phyloP scores from a whole-genome alignment of 2,888 invertebrate species.

The Ischnus inquisitorius region DNA sequence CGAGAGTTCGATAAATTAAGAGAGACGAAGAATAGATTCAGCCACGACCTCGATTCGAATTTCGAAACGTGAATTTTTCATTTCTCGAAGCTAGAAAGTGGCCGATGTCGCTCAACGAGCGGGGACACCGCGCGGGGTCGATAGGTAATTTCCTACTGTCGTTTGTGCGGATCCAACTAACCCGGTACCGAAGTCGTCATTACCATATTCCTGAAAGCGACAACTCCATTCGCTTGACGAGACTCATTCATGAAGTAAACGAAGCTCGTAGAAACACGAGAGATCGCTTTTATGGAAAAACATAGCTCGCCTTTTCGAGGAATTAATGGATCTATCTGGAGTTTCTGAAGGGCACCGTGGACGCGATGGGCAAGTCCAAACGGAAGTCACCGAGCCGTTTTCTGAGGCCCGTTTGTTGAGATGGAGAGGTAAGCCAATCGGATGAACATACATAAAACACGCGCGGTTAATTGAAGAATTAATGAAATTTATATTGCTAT shows the following conservation, averaged over 20 bases:
- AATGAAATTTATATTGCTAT: too few species aligned
- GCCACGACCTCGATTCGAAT: background rate
- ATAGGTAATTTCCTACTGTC: background rate
- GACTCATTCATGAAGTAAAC: background rate
- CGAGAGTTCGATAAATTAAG: background rate
- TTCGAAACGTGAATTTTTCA: too few species aligned
- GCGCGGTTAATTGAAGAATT: too few species aligned
- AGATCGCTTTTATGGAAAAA: background rate
- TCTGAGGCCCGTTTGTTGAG: background rate
- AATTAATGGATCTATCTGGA: constrained; percentile 8
- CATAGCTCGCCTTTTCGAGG: background rate
- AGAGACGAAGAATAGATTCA: background rate
- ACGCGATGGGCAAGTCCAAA: background rate
- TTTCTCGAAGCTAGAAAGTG: too few species aligned
- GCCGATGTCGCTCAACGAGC: background rate
- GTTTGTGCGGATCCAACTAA: background rate
- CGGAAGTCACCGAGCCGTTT: constrained; percentile 13
- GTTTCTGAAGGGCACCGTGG: background rate
- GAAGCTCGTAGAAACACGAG: background rate
- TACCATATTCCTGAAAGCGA: background rate
- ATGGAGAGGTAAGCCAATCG: too few species aligned
- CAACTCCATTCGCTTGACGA: background rate
- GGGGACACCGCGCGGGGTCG: background rate
- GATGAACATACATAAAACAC: too few species aligned
- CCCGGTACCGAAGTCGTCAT: background rate